Percentiles rank a stretch among this genome's conserved stretches.
These are phyloP conservation scores for Micoletzkya japonica DNA, from an alignment of 2,888 invertebrate species.

Conservation along the genomic window DNA sequence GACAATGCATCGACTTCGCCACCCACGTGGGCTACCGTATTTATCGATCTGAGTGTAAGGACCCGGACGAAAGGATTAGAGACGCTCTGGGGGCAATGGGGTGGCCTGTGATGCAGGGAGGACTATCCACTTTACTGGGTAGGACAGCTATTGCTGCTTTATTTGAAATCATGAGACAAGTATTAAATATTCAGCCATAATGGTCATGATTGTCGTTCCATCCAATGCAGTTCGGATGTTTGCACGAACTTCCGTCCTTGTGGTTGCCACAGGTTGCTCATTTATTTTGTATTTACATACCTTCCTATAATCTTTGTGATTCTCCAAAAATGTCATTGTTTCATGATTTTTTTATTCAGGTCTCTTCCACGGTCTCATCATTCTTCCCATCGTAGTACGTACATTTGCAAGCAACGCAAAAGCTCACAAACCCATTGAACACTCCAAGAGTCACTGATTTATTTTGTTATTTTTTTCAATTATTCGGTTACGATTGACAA, in stretches of 20 bases:
- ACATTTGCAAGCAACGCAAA: constrained; percentile 34
- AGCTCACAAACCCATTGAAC: constrained; percentile 29
- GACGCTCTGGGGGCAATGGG: constrained; percentile 62
- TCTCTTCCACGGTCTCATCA: constrained; percentile 61
- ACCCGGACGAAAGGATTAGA: constrained; percentile 39
- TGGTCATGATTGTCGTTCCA: constrained; percentile 56
- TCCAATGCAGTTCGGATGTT: constrained; percentile 63
- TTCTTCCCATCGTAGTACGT: constrained; percentile 59
- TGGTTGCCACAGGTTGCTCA: constrained; percentile 52
- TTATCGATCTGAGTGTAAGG: constrained; percentile 36
- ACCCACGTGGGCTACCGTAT: constrained; percentile 63
- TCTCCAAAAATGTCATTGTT: background rate
- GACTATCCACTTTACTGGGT: constrained; percentile 55
- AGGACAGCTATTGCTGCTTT: background rate
- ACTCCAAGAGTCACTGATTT: constrained; percentile 16
- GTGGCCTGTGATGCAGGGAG: constrained; percentile 63
- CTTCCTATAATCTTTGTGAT: background rate
- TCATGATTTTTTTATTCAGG: constrained; percentile 26
- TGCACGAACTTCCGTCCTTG: constrained; percentile 59
- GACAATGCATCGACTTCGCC: constrained; percentile 63
- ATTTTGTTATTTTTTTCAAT: too few species aligned
- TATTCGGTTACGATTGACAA: too few species aligned
- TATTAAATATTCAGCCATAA: background rate
- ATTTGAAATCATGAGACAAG: background rate
- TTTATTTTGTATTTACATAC: background rate